Evolutionary conservation across 2,888 invertebrate genomes (phyloP).

Genomic region (Andrena bicolor): DNA sequence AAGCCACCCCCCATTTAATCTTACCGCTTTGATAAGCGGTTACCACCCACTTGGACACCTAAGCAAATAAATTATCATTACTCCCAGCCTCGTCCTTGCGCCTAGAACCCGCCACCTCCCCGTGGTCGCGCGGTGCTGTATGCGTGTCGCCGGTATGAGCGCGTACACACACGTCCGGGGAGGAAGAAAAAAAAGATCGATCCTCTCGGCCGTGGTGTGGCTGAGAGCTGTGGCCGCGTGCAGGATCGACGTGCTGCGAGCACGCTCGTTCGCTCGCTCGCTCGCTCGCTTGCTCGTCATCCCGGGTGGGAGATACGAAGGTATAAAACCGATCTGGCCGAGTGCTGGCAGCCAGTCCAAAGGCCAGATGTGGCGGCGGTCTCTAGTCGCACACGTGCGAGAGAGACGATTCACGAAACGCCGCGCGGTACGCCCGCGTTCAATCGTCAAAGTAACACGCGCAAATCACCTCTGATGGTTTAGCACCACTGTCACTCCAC

Average conservation of each 20-base stretch:
- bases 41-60: no score
- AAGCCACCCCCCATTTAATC: no score
- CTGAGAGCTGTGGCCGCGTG: conserved; percentile 59
- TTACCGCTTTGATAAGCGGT: no score
- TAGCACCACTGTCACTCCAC: conserved; percentile 39
- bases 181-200: conserved; percentile 60
- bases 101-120: conserved; percentile 33
- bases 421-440: conserved; percentile 71
- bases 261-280: conserved; percentile 42
- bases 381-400: conserved; percentile 84
- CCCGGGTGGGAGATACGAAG: conserved; percentile 82
- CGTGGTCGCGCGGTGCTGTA: not conserved
- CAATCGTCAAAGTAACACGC: conserved; percentile 14
- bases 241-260: conserved; percentile 63
- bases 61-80: no score
- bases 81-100: conserved; percentile 58
- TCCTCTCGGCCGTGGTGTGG: conserved; percentile 67
- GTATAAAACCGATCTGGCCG: conserved; percentile 83
- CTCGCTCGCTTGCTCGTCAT: conserved; percentile 31
- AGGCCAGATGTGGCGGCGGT: conserved; percentile 82
- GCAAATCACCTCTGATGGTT: conserved; percentile 33
- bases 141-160: conserved; percentile 24
- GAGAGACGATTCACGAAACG: conserved; percentile 81
- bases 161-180: conserved; percentile 33
- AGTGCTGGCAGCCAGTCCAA: conserved; percentile 82